Conservation (phyloP, 1,140 invertebrate genomes). For the Sesamia nonagrioides region DNA sequence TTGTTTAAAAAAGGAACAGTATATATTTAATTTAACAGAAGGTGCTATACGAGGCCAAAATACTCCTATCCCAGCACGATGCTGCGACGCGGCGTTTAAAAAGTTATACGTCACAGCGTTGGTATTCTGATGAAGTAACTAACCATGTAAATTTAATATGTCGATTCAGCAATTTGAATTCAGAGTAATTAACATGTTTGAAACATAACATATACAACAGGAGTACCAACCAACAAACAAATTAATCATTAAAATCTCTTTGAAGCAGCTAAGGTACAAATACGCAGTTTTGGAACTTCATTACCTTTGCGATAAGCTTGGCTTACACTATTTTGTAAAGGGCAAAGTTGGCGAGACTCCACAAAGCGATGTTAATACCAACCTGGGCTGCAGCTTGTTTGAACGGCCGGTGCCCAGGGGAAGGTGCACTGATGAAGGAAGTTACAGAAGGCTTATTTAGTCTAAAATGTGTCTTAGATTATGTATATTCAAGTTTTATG, state of each 20-base stretch:
- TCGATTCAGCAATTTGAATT: too few relatives aligned
- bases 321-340: conserved; percentile 23
- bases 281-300: conserved; percentile 11
- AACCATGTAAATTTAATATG: too few relatives aligned
- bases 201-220: background rate
- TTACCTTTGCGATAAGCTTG: conserved; percentile 28
- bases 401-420: background rate
- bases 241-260: conserved; percentile 26
- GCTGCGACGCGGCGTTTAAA: too few relatives aligned
- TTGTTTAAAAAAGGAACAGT: too few relatives aligned
- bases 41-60: too few relatives aligned
- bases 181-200: too few relatives aligned
- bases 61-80: too few relatives aligned
- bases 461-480: background rate
- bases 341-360: conserved; percentile 16
- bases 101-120: too few relatives aligned
- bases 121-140: too few relatives aligned
- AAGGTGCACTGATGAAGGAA: background rate
- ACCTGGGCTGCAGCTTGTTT: conserved; percentile 26
- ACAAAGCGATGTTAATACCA: conserved; percentile 31
- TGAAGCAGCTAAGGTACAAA: background rate
- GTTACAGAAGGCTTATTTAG: background rate
- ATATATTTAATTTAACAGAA: too few relatives aligned
- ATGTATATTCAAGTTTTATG: too few relatives aligned
- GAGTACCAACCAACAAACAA: background rate